Conservation (phyloP, 2,888 invertebrate species). For the Chesias legatella region DNA sequence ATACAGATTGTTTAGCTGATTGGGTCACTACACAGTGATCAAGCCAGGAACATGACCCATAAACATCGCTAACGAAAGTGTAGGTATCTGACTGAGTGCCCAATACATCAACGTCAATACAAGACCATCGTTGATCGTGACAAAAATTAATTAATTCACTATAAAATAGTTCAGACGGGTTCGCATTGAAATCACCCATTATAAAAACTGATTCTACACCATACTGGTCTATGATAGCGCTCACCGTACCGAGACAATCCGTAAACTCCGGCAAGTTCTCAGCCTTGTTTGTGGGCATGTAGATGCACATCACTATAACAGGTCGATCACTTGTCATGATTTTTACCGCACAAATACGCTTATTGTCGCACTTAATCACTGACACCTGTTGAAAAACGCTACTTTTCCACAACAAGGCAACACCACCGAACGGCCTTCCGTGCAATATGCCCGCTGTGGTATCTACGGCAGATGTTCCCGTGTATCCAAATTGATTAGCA, state of each 20-base stretch:
- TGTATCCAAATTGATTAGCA: not conserved
- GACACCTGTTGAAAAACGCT: slow-evolving; percentile 2
- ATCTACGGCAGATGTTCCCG: slow-evolving; percentile 7
- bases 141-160: no score
- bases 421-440: slow-evolving; percentile 1
- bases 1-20: no score
- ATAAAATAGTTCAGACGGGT: no score
- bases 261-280: slow-evolving; percentile 6
- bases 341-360: slow-evolving; percentile 4
- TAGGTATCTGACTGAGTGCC: no score
- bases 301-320: slow-evolving; percentile 1
- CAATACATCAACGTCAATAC: no score
- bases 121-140: no score
- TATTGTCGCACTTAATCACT: slow-evolving; percentile 4
- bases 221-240: slow-evolving; percentile 7
- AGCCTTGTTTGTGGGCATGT: not conserved
- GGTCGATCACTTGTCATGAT: slow-evolving; percentile 1
- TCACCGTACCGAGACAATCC: no score
- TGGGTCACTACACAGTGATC: no score
- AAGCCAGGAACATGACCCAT: no score
- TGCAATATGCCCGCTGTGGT: not conserved
- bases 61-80: no score
- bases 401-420: slow-evolving; percentile 1
- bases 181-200: no score
- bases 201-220: no score